Evolutionary conservation across 1,140 invertebrate species (phyloP).

Genomic region (Chironomus tepperi): DNA sequence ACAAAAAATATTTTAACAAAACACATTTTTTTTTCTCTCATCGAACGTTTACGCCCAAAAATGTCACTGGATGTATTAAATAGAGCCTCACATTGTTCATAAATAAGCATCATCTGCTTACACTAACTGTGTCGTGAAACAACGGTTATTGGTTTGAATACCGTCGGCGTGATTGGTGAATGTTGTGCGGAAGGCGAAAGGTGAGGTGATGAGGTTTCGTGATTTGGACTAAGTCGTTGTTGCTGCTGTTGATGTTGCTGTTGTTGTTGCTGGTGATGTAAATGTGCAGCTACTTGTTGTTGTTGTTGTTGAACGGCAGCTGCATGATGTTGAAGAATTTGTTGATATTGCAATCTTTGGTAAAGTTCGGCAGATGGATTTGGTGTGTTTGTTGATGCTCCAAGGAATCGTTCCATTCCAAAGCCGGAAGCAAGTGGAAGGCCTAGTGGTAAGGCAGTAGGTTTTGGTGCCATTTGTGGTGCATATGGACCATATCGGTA

Average conservation of each 20-base stretch:
- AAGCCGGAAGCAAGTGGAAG: conserved; percentile 36
- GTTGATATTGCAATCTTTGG: conserved; percentile 40
- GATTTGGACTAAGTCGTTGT: conserved; percentile 35
- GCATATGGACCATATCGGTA: conserved; percentile 41
- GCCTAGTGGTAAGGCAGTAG: conserved; percentile 30
- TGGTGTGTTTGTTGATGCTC: conserved; percentile 27
- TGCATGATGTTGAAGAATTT: conserved; percentile 39
- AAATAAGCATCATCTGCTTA: conserved; percentile 28
- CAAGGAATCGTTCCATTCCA: conserved; percentile 44
- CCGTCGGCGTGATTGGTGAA: conserved; percentile 33
- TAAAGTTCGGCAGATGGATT: conserved; percentile 41
- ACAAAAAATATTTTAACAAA: not conserved
- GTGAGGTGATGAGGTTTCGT: conserved; percentile 37
- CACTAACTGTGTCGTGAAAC: conserved; percentile 42
- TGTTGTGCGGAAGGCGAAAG: conserved; percentile 34
- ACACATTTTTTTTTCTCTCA: not conserved
- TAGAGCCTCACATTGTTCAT: not conserved
- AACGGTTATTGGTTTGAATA: conserved; percentile 44
- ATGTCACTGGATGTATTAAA: not conserved
- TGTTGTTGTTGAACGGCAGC: conserved; percentile 32
- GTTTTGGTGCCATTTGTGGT: conserved; percentile 35
- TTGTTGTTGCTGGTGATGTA: conserved; percentile 34
- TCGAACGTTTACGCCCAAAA: not conserved
- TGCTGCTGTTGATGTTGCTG: conserved; percentile 31
- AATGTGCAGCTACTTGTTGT: conserved; percentile 37